Conservation (phyloP, 2,113 vertebrate genomes). For the Motacilla tschutschensis region DNA sequence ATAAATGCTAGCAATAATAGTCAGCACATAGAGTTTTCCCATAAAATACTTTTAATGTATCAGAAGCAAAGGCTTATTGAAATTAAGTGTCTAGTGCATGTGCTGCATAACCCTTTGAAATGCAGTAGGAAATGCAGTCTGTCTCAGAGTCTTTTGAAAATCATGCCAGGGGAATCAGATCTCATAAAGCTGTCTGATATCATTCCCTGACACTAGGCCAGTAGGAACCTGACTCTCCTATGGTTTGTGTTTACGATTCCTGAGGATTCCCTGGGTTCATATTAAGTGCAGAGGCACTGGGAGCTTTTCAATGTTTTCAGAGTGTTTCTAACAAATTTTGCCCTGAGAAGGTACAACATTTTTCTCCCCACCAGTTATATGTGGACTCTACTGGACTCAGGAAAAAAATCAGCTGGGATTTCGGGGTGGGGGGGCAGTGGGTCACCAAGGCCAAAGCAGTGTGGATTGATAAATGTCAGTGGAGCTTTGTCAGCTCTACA, state of each 20-base stretch:
- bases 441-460: neutral
- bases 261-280: neutral
- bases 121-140: neutral
- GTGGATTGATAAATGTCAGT: neutral
- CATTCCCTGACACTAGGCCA: neutral
- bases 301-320: neutral
- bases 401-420: neutral
- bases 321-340: neutral
- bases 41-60: neutral
- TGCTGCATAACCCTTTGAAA: neutral
- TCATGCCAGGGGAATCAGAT: fast-evolving
- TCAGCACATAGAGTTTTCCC: neutral
- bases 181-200: neutral
- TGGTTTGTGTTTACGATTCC: neutral
- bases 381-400: neutral
- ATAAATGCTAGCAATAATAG: neutral
- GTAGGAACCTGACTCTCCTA: neutral
- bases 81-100: neutral
- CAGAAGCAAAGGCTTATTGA: neutral
- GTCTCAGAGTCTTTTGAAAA: neutral
- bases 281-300: neutral
- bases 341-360: neutral
- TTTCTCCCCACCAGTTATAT: neutral
- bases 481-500: neutral
- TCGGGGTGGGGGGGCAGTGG: neutral